These are phyloP conservation scores for Nemapogon koenigi DNA, from an alignment of 2,888 invertebrate species.

Conservation along the genomic window DNA sequence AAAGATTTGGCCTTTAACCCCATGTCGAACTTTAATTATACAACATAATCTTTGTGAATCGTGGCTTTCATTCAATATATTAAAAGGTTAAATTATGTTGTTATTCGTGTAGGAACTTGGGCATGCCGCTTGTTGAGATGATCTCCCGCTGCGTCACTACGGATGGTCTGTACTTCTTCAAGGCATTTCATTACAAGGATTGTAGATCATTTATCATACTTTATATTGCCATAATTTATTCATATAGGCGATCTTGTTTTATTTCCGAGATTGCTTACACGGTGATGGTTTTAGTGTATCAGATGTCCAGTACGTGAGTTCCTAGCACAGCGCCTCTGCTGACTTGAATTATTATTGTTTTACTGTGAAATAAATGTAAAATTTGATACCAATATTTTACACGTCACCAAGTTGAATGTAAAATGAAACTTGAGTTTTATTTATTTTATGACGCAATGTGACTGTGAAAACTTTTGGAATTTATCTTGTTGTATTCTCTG, in stretches of 20 bases:
- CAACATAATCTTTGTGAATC: slow-evolving; percentile 51
- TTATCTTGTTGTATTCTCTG: too few relatives aligned
- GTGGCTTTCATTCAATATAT: slow-evolving; percentile 41
- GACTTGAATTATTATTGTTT: slow-evolving; percentile 43
- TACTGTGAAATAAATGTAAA: slow-evolving; percentile 27
- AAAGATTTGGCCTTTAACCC: slow-evolving; percentile 18
- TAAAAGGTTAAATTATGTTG: slow-evolving; percentile 25
- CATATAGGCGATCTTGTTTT: slow-evolving; percentile 50
- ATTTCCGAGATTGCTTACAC: slow-evolving; percentile 50
- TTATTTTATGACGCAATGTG: slow-evolving; percentile 39
- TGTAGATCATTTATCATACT: slow-evolving; percentile 61
- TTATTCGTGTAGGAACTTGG: slow-evolving; percentile 1
- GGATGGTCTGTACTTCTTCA: slow-evolving; percentile 47
- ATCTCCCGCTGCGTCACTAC: slow-evolving; percentile 46
- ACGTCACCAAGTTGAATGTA: slow-evolving; percentile 48
- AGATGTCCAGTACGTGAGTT: slow-evolving; percentile 56
- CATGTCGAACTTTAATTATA: slow-evolving; percentile 52
- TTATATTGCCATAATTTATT: slow-evolving; percentile 62
- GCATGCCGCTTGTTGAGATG: background rate
- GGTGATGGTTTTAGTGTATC: slow-evolving; percentile 31
- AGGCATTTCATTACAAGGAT: slow-evolving; percentile 53
- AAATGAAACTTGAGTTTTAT: slow-evolving; percentile 37
- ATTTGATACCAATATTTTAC: slow-evolving; percentile 49
- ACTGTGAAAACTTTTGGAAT: too few relatives aligned
- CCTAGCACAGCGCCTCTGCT: slow-evolving; percentile 31